A percentile compares a stretch with the other conserved stretches of the same genome.
These are phyloP conservation scores for Ptychodera flava DNA, from an alignment of 35 echinoderm and acorn worm genomes.

Conservation along the genomic window DNA sequence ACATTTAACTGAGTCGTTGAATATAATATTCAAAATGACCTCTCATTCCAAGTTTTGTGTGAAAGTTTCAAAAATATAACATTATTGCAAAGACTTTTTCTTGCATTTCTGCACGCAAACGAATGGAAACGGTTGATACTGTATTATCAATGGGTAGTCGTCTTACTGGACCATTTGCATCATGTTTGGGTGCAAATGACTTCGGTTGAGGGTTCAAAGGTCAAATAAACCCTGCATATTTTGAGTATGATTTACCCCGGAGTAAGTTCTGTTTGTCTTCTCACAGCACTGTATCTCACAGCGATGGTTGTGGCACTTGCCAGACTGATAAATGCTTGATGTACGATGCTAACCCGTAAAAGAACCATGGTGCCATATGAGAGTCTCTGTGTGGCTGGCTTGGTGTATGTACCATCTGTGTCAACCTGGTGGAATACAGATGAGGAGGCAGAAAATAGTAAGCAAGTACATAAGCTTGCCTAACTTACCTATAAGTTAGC, in stretches of 20 bases:
- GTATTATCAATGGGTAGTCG: no score
- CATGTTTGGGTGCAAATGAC: no score
- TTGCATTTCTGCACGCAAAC: no score
- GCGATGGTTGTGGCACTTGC: slow-evolving; percentile 67
- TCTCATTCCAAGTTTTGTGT: no score
- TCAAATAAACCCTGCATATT: no score
- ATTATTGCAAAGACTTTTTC: no score
- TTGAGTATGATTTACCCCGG: slow-evolving; percentile 82
- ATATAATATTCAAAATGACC: no score
- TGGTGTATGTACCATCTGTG: slow-evolving; percentile 73
- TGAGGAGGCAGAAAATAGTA: background rate
- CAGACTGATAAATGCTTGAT: slow-evolving; percentile 26
- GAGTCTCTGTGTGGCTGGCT: slow-evolving; percentile 53
- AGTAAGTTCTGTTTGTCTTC: slow-evolving; percentile 84
- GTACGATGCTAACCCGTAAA: slow-evolving; percentile 65
- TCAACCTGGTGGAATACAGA: slow-evolving; percentile 37
- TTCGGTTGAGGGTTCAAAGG: no score
- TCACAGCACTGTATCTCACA: slow-evolving; percentile 76
- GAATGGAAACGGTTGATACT: no score
- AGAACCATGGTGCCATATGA: slow-evolving; percentile 94
- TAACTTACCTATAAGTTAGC: slow-evolving; percentile 62
- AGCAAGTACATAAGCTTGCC: background rate
- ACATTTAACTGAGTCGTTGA: no score
- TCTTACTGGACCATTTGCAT: no score
- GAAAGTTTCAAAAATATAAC: no score